A percentile compares a stretch with the other conserved stretches of the same genome.
Conservation (phyloP, 1,140 invertebrate species). For the Ectropis grisescens region DNA sequence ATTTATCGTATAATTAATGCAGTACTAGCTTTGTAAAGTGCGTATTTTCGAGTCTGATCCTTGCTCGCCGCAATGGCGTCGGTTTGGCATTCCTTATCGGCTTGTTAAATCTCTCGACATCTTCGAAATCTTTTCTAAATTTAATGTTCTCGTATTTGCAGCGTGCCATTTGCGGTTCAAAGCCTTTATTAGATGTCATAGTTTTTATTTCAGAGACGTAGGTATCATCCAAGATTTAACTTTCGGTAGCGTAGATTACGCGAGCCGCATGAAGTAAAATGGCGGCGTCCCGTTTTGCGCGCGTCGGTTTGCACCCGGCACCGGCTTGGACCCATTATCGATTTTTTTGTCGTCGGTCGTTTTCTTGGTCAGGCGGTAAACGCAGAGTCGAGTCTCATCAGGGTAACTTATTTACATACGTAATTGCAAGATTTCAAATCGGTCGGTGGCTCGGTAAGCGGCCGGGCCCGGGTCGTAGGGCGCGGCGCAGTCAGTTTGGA, state of each 20-base stretch:
- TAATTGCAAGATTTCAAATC: constrained; percentile 65
- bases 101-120: constrained; percentile 50
- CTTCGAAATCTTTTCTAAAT: constrained; percentile 57
- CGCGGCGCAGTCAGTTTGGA: constrained; percentile 56
- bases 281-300: constrained; percentile 59
- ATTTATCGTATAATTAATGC: too few species aligned
- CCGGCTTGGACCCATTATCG: constrained; percentile 55
- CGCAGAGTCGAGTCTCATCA: neutral
- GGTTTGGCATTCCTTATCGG: constrained; percentile 52
- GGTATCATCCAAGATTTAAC: constrained; percentile 29
- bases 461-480: constrained; percentile 16
- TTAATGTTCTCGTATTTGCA: constrained; percentile 44
- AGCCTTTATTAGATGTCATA: constrained; percentile 39
- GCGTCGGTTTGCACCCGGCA: constrained; percentile 43
- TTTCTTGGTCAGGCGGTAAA: constrained; percentile 15
- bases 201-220: constrained; percentile 56
- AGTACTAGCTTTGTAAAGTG: too few species aligned
- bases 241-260: constrained; percentile 40
- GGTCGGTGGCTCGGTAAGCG: constrained; percentile 25
- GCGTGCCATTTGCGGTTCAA: constrained; percentile 42
- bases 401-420: constrained; percentile 17
- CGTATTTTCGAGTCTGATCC: constrained; percentile 11
- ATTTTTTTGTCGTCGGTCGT: constrained; percentile 40
- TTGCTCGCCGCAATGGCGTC: constrained; percentile 52
- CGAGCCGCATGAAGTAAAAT: constrained; percentile 62